Evolutionary conservation across 2,113 vertebrate genomes (phyloP).

Genomic region (Hippocampus abdominalis): DNA sequence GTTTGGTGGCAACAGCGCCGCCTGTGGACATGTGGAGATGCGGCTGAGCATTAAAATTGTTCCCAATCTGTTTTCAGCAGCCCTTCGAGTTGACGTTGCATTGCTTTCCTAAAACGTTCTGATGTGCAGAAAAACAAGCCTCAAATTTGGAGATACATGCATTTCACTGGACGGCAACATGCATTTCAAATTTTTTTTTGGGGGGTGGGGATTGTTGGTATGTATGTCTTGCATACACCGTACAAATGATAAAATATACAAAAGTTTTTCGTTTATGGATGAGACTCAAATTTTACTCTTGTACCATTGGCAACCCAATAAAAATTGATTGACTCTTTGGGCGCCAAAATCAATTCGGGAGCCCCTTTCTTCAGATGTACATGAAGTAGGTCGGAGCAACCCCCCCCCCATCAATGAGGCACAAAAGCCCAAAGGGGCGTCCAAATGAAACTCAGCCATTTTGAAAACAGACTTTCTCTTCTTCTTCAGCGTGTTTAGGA

Average conservation of each 20-base stretch:
- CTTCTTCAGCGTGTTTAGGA: conserved; percentile 54
- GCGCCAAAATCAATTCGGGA: neutral
- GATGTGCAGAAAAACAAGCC: no score
- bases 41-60: no score
- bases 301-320: neutral
- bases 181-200: no score
- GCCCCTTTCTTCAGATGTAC: neutral
- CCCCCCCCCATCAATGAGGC: conserved; percentile 17
- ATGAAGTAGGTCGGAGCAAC: neutral
- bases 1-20: no score
- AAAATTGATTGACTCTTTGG: neutral
- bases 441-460: conserved; percentile 44
- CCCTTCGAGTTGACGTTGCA: no score
- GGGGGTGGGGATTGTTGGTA: no score
- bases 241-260: neutral
- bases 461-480: conserved; percentile 51
- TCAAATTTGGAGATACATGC: no score
- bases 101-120: no score
- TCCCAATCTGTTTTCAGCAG: no score
- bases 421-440: neutral
- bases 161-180: no score
- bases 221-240: no score
- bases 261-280: neutral
- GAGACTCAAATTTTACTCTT: neutral
- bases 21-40: no score